phyloP scores from a whole-genome alignment of 2,888 invertebrate genomes.

The Tuberolachnus salignus region DNA sequence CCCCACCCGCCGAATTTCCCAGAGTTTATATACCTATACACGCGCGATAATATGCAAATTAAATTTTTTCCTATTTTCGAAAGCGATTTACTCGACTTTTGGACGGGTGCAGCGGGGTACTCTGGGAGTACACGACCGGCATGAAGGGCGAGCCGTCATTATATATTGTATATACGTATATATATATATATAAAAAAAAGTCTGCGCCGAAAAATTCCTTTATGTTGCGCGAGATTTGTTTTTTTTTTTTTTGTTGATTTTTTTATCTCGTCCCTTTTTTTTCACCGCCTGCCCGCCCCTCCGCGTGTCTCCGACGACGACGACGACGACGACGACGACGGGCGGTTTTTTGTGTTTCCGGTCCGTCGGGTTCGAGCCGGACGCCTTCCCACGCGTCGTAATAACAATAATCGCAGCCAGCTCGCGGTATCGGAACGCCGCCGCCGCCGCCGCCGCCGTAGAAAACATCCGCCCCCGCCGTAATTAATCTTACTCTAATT shows the following conservation, averaged over 20 bases:
- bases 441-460: not conserved
- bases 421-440: conserved; percentile 13
- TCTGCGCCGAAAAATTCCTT: conserved; percentile 35
- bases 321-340: conserved; percentile 1
- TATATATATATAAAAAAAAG: too few relatives aligned
- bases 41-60: conserved; percentile 17
- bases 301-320: not conserved
- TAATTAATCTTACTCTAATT: conserved; percentile 48
- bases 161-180: too few relatives aligned
- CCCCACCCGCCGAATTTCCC: too few relatives aligned
- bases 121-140: not conserved
- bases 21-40: not conserved
- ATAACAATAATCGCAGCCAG: conserved; percentile 29
- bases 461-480: conserved; percentile 4
- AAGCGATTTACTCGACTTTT: conserved; percentile 15
- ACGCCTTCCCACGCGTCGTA: conserved; percentile 15
- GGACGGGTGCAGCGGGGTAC: not conserved
- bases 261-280: conserved; percentile 21
- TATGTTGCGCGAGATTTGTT: conserved; percentile 28
- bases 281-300: not conserved
- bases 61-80: conserved; percentile 22
- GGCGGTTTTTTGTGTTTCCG: conserved; percentile 43
- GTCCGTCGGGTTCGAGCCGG: conserved; percentile 21
- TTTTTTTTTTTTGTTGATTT: conserved; percentile 4
- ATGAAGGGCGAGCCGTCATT: not conserved